Base-by-base conservation (phyloP, 1,140 invertebrate species). In the Lethrus apterus region DNA sequence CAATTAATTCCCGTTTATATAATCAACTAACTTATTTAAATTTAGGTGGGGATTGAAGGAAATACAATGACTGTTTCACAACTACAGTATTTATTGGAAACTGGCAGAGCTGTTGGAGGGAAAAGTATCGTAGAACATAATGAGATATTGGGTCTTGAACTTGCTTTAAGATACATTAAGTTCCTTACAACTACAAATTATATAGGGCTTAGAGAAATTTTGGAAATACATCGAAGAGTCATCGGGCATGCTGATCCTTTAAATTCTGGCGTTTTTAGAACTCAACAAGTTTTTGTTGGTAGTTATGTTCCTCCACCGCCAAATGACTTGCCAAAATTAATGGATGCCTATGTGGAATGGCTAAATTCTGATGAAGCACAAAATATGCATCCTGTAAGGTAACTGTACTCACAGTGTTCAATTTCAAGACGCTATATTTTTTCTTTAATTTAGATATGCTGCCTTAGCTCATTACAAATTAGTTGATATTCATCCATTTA, bases 81-180 rank as follows among this genome's bases (percentile, higher is more conserved):
- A 67, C 93, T 94, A 1, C 73, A 93, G 50, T 86, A 86, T 41
- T 86, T 98, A 47, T 74, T 98, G 7, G 93, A 98, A 72, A 98
- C 93, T 0, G 76, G 89, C 52, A 81, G 93, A 64, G 93, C 92
- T 1, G 81, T 98, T 2, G 84, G 81, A 34, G 94, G 93, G 0
- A 97, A 98, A 70, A 94, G 89, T 65, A 83, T 98, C 20, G 77
- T 91, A 48, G 94, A 98, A 63, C 94, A 98, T 63, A 97, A 97
- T 75, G 95, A 98, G 72, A 90, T 95, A 59, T 68, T 94, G 18
- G 90, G 91, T 42, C 68, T 98, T 62, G 93, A 98, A 71, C 79
- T 90, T 18, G 95, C 95, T 2, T 83, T 98, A 75, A 91, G 93
- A 59, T 98, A 87, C 65, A 84, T 98, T 8, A 98, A 98, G 46